These are phyloP conservation scores for Platanista minor DNA, from an alignment of 2,113 vertebrate species.

Conservation along the genomic window DNA sequence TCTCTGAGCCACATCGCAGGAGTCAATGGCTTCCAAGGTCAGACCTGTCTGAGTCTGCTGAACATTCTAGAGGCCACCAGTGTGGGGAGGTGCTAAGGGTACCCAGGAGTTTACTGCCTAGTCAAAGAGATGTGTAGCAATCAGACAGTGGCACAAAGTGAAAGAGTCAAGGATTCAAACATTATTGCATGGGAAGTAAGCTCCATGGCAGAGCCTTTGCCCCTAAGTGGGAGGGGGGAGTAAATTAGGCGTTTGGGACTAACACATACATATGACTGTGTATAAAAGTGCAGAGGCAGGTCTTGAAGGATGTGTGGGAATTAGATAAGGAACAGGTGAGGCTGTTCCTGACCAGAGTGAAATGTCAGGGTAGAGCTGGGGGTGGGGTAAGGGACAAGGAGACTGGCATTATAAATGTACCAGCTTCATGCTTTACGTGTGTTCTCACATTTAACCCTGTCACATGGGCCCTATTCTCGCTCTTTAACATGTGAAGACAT, in stretches of 20 bases:
- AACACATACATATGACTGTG: too few species aligned
- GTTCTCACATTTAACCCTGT: fast-evolving
- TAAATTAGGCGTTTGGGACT: too few species aligned
- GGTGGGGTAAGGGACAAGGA: neutral
- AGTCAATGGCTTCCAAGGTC: neutral
- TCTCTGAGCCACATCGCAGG: neutral
- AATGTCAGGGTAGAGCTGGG: neutral
- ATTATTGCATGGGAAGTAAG: fast-evolving
- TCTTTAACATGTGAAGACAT: neutral
- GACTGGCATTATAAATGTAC: fast-evolving
- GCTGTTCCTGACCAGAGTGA: neutral
- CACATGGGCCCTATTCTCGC: neutral
- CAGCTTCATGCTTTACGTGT: neutral
- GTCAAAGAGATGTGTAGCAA: neutral
- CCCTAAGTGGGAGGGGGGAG: neutral
- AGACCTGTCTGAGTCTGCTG: neutral
- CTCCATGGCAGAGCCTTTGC: neutral
- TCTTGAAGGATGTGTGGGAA: neutral
- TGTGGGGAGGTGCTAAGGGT: neutral
- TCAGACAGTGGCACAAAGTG: neutral
- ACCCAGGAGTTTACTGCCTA: neutral
- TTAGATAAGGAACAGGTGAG: neutral
- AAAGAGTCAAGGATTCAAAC: neutral
- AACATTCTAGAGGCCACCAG: neutral
- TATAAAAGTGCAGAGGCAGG: too few species aligned